phyloP scores from a whole-genome alignment of 2,797 vertebrate genomes.

The Chloroceryle amazona region DNA sequence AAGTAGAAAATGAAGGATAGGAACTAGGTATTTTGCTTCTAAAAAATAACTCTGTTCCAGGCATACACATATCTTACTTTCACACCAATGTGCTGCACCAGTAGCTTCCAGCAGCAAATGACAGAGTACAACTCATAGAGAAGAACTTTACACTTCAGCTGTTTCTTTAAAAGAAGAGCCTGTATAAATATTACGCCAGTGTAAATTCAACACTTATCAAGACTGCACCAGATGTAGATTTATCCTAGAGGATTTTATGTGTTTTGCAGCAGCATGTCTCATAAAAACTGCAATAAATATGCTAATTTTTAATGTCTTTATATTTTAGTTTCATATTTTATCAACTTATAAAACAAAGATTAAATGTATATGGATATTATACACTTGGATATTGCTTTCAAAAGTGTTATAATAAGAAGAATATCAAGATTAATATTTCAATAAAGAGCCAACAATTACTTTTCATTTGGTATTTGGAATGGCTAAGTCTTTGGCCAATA shows the following conservation, averaged over 20 bases:
- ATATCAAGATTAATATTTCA: conserved; percentile 62
- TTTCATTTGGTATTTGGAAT: conserved; percentile 52
- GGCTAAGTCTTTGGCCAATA: conserved; percentile 18
- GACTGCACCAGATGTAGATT: conserved; percentile 64
- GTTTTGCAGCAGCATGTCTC: conserved; percentile 48
- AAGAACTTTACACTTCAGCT: conserved; percentile 31
- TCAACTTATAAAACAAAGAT: conserved; percentile 74
- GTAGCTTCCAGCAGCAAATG: conserved; percentile 38
- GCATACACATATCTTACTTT: conserved; percentile 3
- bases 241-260: conserved; percentile 73
- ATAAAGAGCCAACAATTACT: conserved; percentile 7
- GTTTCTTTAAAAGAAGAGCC: conserved; percentile 59
- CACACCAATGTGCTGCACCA: neutral
- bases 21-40: neutral
- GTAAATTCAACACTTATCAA: conserved; percentile 69
- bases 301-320: conserved; percentile 71
- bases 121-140: conserved; percentile 21
- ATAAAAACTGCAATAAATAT: conserved; percentile 77
- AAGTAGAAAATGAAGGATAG: conserved; percentile 10
- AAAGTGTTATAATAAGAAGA: conserved; percentile 27
- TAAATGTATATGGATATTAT: conserved; percentile 57
- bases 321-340: conserved; percentile 69
- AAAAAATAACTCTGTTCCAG: conserved; percentile 22
- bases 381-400: conserved; percentile 48
- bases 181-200: conserved; percentile 36